Evolutionary conservation across 1,140 invertebrate genomes (phyloP).

Genomic region (Heliconius himera): DNA sequence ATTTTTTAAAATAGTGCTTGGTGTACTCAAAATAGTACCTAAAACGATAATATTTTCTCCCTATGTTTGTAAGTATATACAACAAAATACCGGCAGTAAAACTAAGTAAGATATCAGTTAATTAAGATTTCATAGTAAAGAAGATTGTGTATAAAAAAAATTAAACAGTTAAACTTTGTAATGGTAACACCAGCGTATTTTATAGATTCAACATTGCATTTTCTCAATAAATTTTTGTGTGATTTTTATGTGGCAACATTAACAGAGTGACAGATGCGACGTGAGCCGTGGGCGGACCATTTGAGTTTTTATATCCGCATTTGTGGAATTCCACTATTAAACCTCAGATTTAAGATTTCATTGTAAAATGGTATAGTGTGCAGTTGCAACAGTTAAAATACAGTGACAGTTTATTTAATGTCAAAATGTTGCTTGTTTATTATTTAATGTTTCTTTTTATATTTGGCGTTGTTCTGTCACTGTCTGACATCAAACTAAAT

Average conservation of each 20-base stretch:
- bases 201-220: neutral
- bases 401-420: neutral
- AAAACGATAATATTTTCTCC: too few species aligned
- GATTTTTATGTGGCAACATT: slow-evolving; percentile 7
- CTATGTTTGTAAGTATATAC: too few species aligned
- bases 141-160: neutral
- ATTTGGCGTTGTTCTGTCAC: too few species aligned
- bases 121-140: too few species aligned
- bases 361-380: neutral
- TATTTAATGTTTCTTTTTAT: too few species aligned
- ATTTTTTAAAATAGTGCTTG: too few species aligned
- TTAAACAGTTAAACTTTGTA: neutral
- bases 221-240: slow-evolving; percentile 9
- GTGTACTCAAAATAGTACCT: too few species aligned
- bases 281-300: slow-evolving; percentile 9
- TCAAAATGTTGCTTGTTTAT: neutral
- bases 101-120: too few species aligned
- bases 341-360: neutral
- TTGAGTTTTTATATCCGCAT: neutral
- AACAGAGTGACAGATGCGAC: slow-evolving; percentile 13
- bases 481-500: too few species aligned
- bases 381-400: neutral
- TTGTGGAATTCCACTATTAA: neutral
- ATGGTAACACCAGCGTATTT: neutral
- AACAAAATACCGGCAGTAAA: neutral